Base-by-base conservation (phyloP, 2,797 vertebrate species). In the Neomorphus geoffroyi region DNA sequence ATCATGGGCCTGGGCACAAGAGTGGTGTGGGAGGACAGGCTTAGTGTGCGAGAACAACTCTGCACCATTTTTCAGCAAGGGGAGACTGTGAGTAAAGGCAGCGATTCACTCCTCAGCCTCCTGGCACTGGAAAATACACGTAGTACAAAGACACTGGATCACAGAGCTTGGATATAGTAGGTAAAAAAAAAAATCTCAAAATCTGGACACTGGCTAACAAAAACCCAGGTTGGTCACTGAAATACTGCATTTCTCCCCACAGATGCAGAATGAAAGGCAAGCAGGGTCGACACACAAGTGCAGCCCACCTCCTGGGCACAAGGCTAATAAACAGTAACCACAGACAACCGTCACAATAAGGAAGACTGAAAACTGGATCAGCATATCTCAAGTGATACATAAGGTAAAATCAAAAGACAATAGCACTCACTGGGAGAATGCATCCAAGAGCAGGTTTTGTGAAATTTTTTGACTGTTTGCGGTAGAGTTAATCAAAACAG, bases 31-130 rank as follows among this genome's bases (percentile, higher is more conserved):
- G 80, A 88, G 39, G 66, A 46, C 60, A 50, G 35, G 56, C 62
- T 75, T 32, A 19, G 43, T 3, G 27, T 41, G n/a, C 3, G 2
- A 78, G 37, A 61, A 30, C 43, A 95, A 37, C 50, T 65, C 51
- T 86, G 39, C 66, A 74, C 9, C 86, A 27, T 37, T 79, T 84
- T 73, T 53, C 45, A 75, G 73, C 82, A 73, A 37, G 73, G 32
- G 18, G 82, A 61, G 53, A 51, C 18, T 22, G 6, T 30, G 24
- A 57, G 27, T 51, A 60, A 88, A 89, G 81, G 16, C 30, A 21
- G 5, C 30, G 0, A 58, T 51, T 69, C 53, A 39, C 19, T 82
- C 17, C 65, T 94, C 27, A 80, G 58, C 30, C 46, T 93, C 41
- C 28, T 2, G 6, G 32, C 30, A 72, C 37, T 60, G 65, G 56